These are phyloP conservation scores for Euwallacea fornicatus DNA, from an alignment of 1,140 invertebrate species.

Conservation along the genomic window DNA sequence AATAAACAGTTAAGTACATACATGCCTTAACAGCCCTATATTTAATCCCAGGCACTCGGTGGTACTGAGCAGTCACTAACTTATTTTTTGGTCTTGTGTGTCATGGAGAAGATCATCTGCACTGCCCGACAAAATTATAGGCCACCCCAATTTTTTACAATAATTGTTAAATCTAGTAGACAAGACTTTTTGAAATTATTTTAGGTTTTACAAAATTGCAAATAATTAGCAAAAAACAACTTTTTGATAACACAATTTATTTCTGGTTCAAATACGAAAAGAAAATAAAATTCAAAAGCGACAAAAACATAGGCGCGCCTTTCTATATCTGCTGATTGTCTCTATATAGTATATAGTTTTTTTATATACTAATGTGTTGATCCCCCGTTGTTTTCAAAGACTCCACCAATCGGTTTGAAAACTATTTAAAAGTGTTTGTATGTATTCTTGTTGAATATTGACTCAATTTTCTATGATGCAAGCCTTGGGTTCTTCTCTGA, in stretches of 20 bases:
- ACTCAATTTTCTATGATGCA: no score
- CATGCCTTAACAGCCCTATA: no score
- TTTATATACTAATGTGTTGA: not conserved
- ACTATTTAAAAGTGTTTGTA: no score
- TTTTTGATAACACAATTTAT: not conserved
- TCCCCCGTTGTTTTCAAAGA: not conserved
- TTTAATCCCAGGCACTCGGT: no score
- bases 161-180: not conserved
- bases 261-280: not conserved
- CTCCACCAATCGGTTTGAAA: not conserved
- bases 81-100: no score
- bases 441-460: no score
- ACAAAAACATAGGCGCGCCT: not conserved
- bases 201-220: not conserved
- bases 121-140: not conserved
- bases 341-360: constrained; percentile 4
- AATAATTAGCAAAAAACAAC: not conserved
- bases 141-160: no score
- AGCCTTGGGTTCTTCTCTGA: no score
- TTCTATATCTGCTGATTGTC: not conserved
- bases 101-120: no score
- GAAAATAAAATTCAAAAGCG: not conserved
- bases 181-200: constrained; percentile 1
- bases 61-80: no score
- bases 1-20: no score